These are phyloP conservation scores for Caradrina clavipalpis DNA, from an alignment of 2,888 invertebrate genomes.

Conservation along the genomic window DNA sequence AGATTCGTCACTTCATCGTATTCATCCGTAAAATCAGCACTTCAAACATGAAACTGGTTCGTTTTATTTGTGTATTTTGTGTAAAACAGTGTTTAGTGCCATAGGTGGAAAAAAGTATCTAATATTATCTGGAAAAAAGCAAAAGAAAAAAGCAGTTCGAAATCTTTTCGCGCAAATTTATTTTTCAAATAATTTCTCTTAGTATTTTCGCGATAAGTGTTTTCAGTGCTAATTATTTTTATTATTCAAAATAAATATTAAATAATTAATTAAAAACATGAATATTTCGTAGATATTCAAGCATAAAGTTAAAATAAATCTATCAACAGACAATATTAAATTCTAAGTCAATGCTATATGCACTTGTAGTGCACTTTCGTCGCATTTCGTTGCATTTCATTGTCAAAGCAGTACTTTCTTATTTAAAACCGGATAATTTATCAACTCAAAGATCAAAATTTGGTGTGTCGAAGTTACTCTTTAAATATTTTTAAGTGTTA, in stretches of 20 bases:
- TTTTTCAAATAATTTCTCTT: background rate
- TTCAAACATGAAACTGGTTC: slow-evolving; percentile 76
- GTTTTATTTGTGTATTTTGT: slow-evolving; percentile 64
- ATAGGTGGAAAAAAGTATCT: slow-evolving; percentile 21
- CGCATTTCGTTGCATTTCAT: background rate
- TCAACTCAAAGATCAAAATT: too few species aligned
- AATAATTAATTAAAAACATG: too few species aligned
- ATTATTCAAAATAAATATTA: background rate
- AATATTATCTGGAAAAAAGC: background rate
- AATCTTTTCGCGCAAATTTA: background rate
- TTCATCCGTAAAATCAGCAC: slow-evolving; percentile 64
- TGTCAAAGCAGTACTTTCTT: background rate
- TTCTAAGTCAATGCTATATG: background rate
- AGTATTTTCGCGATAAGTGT: slow-evolving; percentile 11
- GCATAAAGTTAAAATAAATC: background rate
- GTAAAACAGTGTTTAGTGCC: slow-evolving; percentile 48
- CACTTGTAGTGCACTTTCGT: background rate
- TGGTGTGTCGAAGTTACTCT: too few species aligned
- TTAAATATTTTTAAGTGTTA: too few species aligned
- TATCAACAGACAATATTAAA: background rate
- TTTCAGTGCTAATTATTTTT: background rate
- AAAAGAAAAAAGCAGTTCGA: slow-evolving; percentile 7
- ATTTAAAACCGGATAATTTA: background rate
- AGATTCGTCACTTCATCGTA: slow-evolving; percentile 67
- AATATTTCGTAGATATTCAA: background rate